Evolutionary conservation across 1,140 invertebrate species (phyloP).

Genomic region (Diprion similis): DNA sequence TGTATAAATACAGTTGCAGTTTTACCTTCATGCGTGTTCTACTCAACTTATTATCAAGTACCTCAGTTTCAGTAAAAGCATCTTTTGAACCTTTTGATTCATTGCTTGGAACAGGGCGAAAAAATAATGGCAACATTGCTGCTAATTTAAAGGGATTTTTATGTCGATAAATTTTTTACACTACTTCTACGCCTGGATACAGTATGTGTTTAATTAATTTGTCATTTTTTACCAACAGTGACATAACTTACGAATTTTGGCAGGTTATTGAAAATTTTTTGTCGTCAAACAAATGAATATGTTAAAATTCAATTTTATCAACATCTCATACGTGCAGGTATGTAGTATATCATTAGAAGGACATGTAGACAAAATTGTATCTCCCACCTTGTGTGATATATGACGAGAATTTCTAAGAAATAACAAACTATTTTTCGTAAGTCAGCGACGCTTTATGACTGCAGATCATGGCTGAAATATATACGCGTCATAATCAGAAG

Average conservation of each 20-base stretch:
- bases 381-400: too few species aligned
- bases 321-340: too few species aligned
- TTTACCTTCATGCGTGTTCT: not conserved
- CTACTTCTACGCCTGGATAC: not conserved
- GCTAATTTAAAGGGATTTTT: not conserved
- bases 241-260: slow-evolving; percentile 4
- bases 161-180: not conserved
- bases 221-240: not conserved
- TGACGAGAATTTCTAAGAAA: too few species aligned
- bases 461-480: too few species aligned
- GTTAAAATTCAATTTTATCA: too few species aligned
- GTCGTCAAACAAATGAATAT: too few species aligned
- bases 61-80: slow-evolving; percentile 8
- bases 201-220: too few species aligned
- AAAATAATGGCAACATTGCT: not conserved
- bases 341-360: too few species aligned
- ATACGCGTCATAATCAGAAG: slow-evolving; percentile 6
- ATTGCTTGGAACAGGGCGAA: slow-evolving; percentile 9
- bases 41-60: not conserved
- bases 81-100: slow-evolving; percentile 15
- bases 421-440: too few species aligned
- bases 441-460: too few species aligned
- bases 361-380: too few species aligned
- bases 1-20: slow-evolving; percentile 12
- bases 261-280: not conserved